These are phyloP conservation scores for Karalla daura DNA, from an alignment of 2,797 vertebrate species.

Conservation along the genomic window DNA sequence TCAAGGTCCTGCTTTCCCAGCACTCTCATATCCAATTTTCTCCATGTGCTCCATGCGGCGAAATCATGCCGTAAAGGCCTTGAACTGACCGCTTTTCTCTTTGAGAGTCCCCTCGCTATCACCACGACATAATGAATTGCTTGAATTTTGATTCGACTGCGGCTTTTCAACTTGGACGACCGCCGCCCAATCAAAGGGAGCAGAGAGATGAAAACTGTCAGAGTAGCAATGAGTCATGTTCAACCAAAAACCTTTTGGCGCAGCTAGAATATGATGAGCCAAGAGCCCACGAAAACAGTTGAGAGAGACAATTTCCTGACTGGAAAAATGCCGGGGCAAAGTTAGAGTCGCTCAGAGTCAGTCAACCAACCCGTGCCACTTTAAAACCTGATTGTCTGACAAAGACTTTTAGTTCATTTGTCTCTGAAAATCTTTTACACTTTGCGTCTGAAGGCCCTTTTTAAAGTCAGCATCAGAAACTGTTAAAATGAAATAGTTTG, in stretches of 20 bases:
- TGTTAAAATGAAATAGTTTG: constrained; percentile 7
- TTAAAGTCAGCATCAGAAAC: not conserved
- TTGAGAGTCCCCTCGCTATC: constrained; percentile 3
- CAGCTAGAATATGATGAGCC: constrained; percentile 22
- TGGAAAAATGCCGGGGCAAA: constrained; percentile 1
- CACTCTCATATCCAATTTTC: constrained; percentile 28
- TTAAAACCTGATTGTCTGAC: constrained; percentile 1
- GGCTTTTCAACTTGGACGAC: constrained; percentile 1
- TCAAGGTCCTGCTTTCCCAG: constrained; percentile 18
- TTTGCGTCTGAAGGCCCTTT: not conserved
- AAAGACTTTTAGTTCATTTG: constrained; percentile 4
- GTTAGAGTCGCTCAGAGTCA: not conserved
- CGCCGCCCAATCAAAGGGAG: constrained; percentile 12
- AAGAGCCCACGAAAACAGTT: constrained; percentile 1
- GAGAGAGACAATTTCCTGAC: constrained; percentile 5
- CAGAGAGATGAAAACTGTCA: constrained; percentile 12
- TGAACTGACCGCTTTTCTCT: constrained; percentile 2
- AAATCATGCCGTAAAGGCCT: constrained; percentile 11
- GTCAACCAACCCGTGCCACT: not conserved
- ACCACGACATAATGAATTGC: not conserved
- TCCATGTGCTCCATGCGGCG: not conserved
- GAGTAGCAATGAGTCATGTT: constrained; percentile 6
- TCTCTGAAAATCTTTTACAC: too few species aligned
- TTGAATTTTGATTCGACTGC: constrained; percentile 12
- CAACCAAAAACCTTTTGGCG: not conserved